A percentile compares a stretch with the other conserved stretches of the same genome.
Conservation (phyloP, 2,113 vertebrate species). For the Rhagologus leucostigma region DNA sequence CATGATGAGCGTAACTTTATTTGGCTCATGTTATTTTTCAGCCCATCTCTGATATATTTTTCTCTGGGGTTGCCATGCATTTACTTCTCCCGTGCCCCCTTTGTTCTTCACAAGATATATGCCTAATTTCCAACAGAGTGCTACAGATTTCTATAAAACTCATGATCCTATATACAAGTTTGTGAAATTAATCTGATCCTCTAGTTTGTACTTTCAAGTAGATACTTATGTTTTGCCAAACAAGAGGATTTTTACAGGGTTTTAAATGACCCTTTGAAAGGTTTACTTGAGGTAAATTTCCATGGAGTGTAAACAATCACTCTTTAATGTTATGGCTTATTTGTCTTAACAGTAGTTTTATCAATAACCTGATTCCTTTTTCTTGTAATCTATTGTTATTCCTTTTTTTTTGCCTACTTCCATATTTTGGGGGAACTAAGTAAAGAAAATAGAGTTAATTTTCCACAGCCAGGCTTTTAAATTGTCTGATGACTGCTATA, state of each 20-base stretch:
- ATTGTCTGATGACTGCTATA: neutral
- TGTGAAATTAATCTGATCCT: neutral
- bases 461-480: neutral
- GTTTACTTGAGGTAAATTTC: neutral
- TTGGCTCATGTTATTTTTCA: neutral
- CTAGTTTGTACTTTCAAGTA: neutral
- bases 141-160: neutral
- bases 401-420: neutral
- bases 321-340: neutral
- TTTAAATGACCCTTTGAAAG: neutral
- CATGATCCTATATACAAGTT: too few relatives aligned
- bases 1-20: neutral
- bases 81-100: neutral
- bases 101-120: neutral
- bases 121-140: neutral
- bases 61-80: neutral
- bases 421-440: neutral
- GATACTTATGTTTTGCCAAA: neutral
- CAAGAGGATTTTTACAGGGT: neutral
- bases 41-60: neutral
- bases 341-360: neutral
- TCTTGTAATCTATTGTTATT: neutral
- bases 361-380: neutral
- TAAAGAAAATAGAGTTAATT: neutral
- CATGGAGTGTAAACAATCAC: neutral